Evolutionary conservation across 2,888 invertebrate genomes (phyloP).

Genomic region (Drosophila paranaensis): DNA sequence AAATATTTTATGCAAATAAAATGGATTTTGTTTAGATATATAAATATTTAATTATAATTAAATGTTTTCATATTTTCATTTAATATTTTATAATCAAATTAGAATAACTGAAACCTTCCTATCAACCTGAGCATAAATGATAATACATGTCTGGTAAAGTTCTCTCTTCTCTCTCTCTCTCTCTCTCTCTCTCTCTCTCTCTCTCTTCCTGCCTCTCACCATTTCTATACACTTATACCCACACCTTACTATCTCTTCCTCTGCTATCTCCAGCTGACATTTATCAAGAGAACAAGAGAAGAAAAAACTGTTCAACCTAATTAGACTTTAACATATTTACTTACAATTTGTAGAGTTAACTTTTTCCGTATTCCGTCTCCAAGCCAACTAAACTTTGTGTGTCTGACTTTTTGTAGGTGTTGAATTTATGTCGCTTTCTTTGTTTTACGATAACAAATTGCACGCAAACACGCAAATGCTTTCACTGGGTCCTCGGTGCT

Average conservation of each 20-base stretch:
- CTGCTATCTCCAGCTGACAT: not conserved
- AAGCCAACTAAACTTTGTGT: not conserved
- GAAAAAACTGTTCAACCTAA: slow-evolving; percentile 31
- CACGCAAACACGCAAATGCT: slow-evolving; percentile 64
- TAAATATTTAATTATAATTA: too few relatives aligned
- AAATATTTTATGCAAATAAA: too few relatives aligned
- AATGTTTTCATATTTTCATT: too few relatives aligned
- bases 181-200: not conserved
- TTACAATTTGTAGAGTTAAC: slow-evolving; percentile 14
- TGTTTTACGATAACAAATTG: slow-evolving; percentile 68
- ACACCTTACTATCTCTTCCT: not conserved
- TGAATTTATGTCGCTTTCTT: slow-evolving; percentile 70
- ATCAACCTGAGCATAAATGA: not conserved
- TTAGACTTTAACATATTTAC: slow-evolving; percentile 42
- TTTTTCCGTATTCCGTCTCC: slow-evolving; percentile 9
- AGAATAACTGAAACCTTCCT: too few relatives aligned
- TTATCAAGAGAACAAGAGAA: not conserved
- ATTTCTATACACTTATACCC: not conserved
- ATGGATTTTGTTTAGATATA: too few relatives aligned
- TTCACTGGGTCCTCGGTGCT: slow-evolving; percentile 4
- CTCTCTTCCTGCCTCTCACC: too few relatives aligned
- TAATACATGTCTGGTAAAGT: not conserved
- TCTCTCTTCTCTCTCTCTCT: not conserved
- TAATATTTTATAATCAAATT: too few relatives aligned
- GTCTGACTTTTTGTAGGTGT: slow-evolving; percentile 67